Evolutionary conservation across 2,113 vertebrate species (phyloP), one percentile per base, ranked within the genome.

Genomic region (Sceloporus tristichus): DNA sequence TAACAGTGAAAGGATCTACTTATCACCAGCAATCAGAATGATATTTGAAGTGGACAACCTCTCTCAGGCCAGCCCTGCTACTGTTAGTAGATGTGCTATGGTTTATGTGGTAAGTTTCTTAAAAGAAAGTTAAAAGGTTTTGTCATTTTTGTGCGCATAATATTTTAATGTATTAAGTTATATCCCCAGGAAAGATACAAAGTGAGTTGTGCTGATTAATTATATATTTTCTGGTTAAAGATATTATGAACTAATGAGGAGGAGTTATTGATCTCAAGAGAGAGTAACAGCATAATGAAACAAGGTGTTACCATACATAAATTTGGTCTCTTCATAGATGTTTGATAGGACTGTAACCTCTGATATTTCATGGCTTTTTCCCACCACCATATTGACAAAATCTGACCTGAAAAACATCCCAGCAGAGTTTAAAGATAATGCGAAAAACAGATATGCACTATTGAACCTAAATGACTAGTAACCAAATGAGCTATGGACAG

Each of bases 31-130:
- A 25, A 90, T 96, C 56, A 92, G 95, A 87, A 79, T 95, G 82
- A 91, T 96, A 59, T 96, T 96, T 86, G 96, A 97, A 88, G 92
- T 93, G 19, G 96, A 95, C 88, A 89, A 80, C 62, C 92, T 96
- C 25, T 92, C 91, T 85, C 90, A 95, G 2, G 91, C 92, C 79
- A 95, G 92, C n/a, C 95, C 94, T 19, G 92, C 94, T 83, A 92
- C 90, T 2, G 77, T 96, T 78, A 94, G 94, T 84, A 90, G 95
- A 42, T 96, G 93, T 86, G 95, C 95, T 2, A 90, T 97, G 92
- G 94, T 96, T 79, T 97, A 97, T n/a, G 84, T 95, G 96, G 94
- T 96, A 89, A 88, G 94, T 90, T 83, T 87, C 14, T 62, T 40
- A 76, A 77, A 80, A n/a, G 82, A 87, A 87, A 86, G 4, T 48